phyloP scores from a whole-genome alignment of 2,113 vertebrate species.

The Mormyrus lacerda region DNA sequence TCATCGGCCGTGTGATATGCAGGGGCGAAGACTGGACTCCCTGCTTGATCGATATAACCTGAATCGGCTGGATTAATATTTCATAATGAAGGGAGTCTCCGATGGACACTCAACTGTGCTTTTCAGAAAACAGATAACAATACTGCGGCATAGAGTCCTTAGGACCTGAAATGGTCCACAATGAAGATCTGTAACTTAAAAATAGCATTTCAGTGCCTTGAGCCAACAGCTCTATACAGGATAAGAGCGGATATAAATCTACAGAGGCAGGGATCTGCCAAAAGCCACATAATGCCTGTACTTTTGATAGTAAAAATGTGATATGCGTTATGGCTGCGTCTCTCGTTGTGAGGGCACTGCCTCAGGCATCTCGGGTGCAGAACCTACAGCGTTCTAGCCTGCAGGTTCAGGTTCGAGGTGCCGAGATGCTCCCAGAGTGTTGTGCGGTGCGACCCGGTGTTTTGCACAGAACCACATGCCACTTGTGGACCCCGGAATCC shows the following conservation, averaged over 20 bases:
- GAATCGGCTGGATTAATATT: not conserved
- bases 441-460: not conserved
- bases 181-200: not conserved
- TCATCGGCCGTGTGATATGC: not conserved
- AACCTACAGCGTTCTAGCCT: not conserved
- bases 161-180: not conserved
- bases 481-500: not conserved
- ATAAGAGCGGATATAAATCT: not conserved
- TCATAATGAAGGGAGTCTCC: not conserved
- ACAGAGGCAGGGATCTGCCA: not conserved
- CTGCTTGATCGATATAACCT: not conserved
- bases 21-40: not conserved
- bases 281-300: not conserved
- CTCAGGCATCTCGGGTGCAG: not conserved
- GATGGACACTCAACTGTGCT: not conserved
- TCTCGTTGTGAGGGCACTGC: not conserved
- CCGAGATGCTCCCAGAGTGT: not conserved
- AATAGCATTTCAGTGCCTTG: not conserved
- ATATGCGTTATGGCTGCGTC: not conserved
- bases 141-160: not conserved
- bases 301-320: not conserved
- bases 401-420: not conserved
- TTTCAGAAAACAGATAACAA: not conserved
- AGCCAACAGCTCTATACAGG: not conserved
- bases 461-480: not conserved